Conservation (phyloP, 2,113 vertebrate genomes). For the Athene noctua region DNA sequence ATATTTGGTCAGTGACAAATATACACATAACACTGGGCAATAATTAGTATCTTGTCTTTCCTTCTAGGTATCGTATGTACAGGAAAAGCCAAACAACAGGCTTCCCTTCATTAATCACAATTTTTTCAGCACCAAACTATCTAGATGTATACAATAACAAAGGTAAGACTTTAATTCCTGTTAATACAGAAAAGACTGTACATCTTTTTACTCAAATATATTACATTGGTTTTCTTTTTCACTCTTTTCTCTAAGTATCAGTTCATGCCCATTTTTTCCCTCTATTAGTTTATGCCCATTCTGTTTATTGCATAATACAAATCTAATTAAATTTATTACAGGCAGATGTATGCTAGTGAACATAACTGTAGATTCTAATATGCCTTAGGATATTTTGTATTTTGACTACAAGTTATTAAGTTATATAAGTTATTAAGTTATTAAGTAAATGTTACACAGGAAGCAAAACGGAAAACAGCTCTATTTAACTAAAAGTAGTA, state of each 20-base stretch:
- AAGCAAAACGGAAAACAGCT: neutral
- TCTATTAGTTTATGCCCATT: neutral
- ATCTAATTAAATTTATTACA: neutral
- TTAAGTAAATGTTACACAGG: neutral
- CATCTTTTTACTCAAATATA: neutral
- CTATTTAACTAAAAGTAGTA: neutral
- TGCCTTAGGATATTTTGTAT: conserved; percentile 1
- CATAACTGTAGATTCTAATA: neutral
- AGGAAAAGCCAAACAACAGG: conserved; percentile 99
- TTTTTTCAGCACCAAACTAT: conserved; percentile 99
- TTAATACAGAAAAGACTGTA: neutral
- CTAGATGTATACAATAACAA: conserved; percentile 99
- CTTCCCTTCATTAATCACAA: conserved; percentile 98
- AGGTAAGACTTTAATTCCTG: conserved; percentile 78
- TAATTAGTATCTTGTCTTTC: conserved; percentile 25
- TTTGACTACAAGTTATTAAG: neutral
- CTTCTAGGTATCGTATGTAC: conserved; percentile 95
- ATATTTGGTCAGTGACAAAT: neutral
- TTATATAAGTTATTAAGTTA: neutral
- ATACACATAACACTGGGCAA: neutral
- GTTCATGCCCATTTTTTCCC: neutral
- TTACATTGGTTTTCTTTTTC: neutral
- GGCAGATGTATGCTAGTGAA: neutral
- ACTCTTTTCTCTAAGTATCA: neutral
- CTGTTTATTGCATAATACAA: neutral